Conservation (phyloP, 2,113 vertebrate genomes). For the Lepidothrix coronata region DNA sequence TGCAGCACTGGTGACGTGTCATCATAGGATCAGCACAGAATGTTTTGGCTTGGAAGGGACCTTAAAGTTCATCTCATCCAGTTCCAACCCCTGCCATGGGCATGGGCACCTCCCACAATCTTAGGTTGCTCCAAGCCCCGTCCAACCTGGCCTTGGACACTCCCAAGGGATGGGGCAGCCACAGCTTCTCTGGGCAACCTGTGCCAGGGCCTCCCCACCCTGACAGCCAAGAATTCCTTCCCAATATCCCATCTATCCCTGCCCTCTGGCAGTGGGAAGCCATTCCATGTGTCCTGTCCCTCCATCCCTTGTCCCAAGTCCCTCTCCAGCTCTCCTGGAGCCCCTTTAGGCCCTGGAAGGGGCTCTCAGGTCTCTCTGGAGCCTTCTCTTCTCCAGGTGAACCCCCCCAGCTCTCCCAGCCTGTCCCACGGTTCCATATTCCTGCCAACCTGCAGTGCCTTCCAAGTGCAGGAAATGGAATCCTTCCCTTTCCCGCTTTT, state of each 20-base stretch:
- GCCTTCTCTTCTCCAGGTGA: background rate
- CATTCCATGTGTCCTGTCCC: background rate
- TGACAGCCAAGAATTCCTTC: background rate
- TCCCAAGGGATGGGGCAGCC: background rate
- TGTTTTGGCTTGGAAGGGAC: background rate
- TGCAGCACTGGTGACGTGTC: fast-evolving
- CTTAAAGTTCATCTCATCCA: background rate
- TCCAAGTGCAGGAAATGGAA: background rate
- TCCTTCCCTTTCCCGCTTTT: background rate
- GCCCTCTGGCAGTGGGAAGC: background rate
- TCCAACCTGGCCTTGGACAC: background rate
- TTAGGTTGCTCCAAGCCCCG: background rate
- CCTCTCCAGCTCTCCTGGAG: background rate
- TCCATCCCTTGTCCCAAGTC: background rate
- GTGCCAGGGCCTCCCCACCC: background rate
- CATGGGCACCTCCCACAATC: background rate
- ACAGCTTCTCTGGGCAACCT: background rate
- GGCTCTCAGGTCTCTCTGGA: background rate
- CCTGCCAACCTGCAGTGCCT: background rate
- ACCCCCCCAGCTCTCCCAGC: background rate
- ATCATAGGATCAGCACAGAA: background rate
- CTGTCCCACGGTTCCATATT: fast-evolving
- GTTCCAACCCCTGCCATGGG: background rate
- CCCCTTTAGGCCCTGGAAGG: background rate
- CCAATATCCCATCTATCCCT: background rate